These are phyloP conservation scores for Eubasilissa splendida DNA, from an alignment of 2,888 invertebrate genomes.

Conservation along the genomic window DNA sequence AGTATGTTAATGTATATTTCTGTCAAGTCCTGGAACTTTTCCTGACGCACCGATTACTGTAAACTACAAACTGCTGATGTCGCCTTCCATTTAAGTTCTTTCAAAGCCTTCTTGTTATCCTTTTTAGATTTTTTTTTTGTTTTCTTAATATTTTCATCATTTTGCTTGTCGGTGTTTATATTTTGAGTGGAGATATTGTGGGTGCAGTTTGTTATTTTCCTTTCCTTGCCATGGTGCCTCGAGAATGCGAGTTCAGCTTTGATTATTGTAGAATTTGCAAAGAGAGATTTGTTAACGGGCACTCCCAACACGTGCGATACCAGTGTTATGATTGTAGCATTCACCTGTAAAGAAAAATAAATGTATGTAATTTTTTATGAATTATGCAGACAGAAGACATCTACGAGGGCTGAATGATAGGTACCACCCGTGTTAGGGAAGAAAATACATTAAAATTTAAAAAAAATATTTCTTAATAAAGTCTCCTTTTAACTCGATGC, in stretches of 20 bases:
- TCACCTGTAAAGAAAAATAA: slow-evolving; percentile 70
- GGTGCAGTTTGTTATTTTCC: slow-evolving; percentile 5
- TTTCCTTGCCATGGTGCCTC: slow-evolving; percentile 9
- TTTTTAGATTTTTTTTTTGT: slow-evolving; percentile 61
- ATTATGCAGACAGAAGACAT: too few species aligned
- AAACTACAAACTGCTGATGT: slow-evolving; percentile 72
- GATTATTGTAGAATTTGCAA: slow-evolving; percentile 74
- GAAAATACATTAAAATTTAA: too few species aligned
- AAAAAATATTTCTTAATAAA: too few species aligned
- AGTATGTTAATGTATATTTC: not conserved
- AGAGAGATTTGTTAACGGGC: slow-evolving; percentile 77
- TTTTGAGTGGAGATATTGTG: slow-evolving; percentile 4
- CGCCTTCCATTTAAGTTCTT: slow-evolving; percentile 65
- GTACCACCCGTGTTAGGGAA: too few species aligned
- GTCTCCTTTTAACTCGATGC: too few species aligned
- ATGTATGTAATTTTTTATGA: too few species aligned
- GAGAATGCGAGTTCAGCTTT: slow-evolving; percentile 74
- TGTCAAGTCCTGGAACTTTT: not conserved
- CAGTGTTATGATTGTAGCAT: slow-evolving; percentile 77
- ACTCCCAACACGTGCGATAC: slow-evolving; percentile 80
- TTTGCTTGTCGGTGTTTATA: not conserved
- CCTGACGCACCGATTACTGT: slow-evolving; percentile 65
- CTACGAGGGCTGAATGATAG: too few species aligned
- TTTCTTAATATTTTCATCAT: slow-evolving; percentile 15
- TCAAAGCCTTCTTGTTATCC: slow-evolving; percentile 63